Evolutionary conservation across 2,888 invertebrate species (phyloP).

Genomic region (Drosophila rellima): DNA sequence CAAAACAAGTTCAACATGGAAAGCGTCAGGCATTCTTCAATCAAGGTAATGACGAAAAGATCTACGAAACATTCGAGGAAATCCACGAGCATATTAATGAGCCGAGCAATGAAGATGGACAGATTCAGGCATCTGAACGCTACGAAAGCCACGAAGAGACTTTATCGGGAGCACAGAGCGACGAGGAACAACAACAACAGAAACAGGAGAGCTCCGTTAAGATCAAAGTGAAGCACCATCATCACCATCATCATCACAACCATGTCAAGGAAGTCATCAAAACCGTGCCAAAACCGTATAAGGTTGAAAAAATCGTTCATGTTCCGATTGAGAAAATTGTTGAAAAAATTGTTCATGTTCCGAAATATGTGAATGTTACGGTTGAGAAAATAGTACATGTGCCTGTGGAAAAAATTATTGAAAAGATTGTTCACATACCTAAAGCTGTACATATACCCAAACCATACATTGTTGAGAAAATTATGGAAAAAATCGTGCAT

Average conservation of each 20-base stretch:
- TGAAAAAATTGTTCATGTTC: constrained; percentile 84
- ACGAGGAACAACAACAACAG: constrained; percentile 24
- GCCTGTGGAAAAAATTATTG: constrained; percentile 85
- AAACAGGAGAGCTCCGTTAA: constrained; percentile 58
- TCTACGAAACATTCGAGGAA: constrained; percentile 82
- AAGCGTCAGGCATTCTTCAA: constrained; percentile 57
- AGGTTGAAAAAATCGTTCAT: constrained; percentile 86
- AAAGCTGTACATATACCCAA: constrained; percentile 87
- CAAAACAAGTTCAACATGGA: constrained; percentile 66
- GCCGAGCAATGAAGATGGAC: constrained; percentile 33
- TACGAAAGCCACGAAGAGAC: constrained; percentile 63
- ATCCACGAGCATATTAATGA: constrained; percentile 83
- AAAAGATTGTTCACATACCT: constrained; percentile 86
- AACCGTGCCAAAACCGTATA: constrained; percentile 86
- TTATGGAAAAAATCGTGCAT: constrained; percentile 86
- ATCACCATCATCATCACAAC: constrained; percentile 89
- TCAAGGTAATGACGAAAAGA: constrained; percentile 61
- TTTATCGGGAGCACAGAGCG: constrained; percentile 28
- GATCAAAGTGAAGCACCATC: constrained; percentile 87
- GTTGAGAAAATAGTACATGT: constrained; percentile 86
- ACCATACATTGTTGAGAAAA: constrained; percentile 87
- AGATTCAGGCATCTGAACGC: constrained; percentile 62
- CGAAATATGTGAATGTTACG: constrained; percentile 87
- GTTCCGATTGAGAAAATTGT: constrained; percentile 86
- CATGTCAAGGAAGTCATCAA: constrained; percentile 88